These are phyloP conservation scores for Thaleichthys pacificus DNA, from an alignment of 2,797 vertebrate species.

Conservation along the genomic window DNA sequence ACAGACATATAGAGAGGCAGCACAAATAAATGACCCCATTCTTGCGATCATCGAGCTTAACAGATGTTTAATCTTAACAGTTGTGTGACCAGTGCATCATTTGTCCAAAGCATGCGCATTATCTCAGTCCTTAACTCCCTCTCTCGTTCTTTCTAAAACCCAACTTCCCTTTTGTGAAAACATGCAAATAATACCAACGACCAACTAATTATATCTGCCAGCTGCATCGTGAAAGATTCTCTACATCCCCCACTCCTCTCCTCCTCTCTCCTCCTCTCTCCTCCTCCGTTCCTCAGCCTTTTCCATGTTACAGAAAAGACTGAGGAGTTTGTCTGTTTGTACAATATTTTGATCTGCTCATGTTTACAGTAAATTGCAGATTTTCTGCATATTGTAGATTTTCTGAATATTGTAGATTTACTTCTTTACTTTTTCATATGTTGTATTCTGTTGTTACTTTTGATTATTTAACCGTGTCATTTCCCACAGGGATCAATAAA, in stretches of 20 bases:
- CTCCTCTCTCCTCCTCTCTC: constrained; percentile 21
- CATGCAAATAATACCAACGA: constrained; percentile 83
- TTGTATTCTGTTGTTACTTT: too few relatives aligned
- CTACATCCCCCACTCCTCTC: constrained; percentile 41
- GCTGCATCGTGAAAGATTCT: constrained; percentile 74
- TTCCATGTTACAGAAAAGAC: background rate
- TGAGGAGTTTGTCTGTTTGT: background rate
- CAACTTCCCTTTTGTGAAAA: constrained; percentile 82
- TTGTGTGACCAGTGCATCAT: background rate
- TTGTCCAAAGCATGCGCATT: background rate
- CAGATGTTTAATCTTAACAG: background rate
- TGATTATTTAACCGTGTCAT: too few relatives aligned
- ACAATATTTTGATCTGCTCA: background rate
- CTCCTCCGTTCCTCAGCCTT: constrained; percentile 2
- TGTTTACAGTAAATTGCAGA: too few relatives aligned
- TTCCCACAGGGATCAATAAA: too few relatives aligned
- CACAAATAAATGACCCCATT: background rate
- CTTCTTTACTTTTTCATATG: too few relatives aligned
- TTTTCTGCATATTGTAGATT: too few relatives aligned
- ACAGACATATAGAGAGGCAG: background rate
- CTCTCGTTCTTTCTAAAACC: constrained; percentile 40
- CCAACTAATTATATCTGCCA: constrained; percentile 83
- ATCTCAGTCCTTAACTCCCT: constrained; percentile 20
- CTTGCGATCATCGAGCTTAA: background rate
- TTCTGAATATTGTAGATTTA: too few relatives aligned